These are phyloP conservation scores for Neotragus moschatus DNA, from an alignment of 2,113 vertebrate genomes.

Conservation along the genomic window DNA sequence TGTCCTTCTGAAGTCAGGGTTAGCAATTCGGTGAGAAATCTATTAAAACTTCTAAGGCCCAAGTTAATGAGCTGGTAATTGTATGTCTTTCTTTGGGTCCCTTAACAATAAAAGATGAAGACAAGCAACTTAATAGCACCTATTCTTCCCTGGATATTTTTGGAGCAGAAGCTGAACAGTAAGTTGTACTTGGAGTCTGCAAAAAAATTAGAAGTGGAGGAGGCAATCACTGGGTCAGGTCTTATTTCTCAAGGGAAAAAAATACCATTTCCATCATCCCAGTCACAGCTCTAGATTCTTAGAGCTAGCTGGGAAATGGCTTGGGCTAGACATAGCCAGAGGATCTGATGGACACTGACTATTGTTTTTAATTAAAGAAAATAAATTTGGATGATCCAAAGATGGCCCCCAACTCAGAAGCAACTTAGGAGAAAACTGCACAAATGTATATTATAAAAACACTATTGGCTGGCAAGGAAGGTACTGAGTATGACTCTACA, in stretches of 20 bases:
- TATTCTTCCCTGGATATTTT: constrained; percentile 55
- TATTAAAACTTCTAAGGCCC: not conserved
- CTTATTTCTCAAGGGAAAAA: not conserved
- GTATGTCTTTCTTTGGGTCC: constrained; percentile 11
- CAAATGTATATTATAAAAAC: not conserved
- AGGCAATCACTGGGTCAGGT: not conserved
- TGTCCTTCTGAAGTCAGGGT: not conserved
- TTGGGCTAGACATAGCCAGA: not conserved
- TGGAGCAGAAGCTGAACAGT: constrained; percentile 17
- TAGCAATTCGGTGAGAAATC: not conserved
- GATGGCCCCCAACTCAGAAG: not conserved
- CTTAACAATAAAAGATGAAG: constrained; percentile 1
- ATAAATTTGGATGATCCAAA: not conserved
- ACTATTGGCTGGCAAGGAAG: not conserved
- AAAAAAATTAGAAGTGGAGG: not conserved
- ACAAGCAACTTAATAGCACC: constrained; percentile 27
- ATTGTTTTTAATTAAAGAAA: not conserved
- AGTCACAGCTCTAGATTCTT: not conserved
- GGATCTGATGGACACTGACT: not conserved
- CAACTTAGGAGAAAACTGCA: not conserved
- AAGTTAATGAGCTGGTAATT: constrained; percentile 36
- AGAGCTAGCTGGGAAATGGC: not conserved
- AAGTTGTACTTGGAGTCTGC: constrained; percentile 11
- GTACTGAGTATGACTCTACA: not conserved
- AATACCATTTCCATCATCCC: not conserved